phyloP scores from a whole-genome alignment of 2,113 vertebrate species.

The Paradoxurus hermaphroditus region DNA sequence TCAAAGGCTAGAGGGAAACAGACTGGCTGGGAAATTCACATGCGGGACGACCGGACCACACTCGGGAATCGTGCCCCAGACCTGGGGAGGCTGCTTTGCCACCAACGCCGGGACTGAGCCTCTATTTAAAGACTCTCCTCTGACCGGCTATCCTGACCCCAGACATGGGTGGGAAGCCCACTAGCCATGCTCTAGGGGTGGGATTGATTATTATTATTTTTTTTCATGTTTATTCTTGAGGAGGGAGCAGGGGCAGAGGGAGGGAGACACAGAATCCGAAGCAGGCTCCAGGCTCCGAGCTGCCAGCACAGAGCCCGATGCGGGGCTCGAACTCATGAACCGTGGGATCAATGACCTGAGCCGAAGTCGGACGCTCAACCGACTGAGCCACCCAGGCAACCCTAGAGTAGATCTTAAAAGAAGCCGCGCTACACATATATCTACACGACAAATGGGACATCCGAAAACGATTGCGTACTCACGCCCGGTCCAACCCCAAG shows the following conservation, averaged over 20 bases:
- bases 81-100: background rate
- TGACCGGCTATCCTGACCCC: background rate
- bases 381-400: too few relatives aligned
- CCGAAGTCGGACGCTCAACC: too few relatives aligned
- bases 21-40: background rate
- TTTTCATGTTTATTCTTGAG: too few relatives aligned
- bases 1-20: background rate
- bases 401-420: background rate
- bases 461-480: conserved; percentile 6
- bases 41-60: background rate
- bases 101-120: background rate
- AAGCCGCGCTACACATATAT: background rate
- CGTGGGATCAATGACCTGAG: too few relatives aligned
- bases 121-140: background rate
- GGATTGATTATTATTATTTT: background rate
- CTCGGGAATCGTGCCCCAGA: background rate
- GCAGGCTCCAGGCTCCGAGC: too few relatives aligned
- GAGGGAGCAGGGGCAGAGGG: too few relatives aligned
- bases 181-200: background rate
- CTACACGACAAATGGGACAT: background rate
- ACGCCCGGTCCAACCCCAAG: background rate
- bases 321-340: too few relatives aligned
- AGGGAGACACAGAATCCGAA: too few relatives aligned
- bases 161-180: background rate
- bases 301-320: too few relatives aligned